Base-by-base conservation (phyloP, 2,797 vertebrate genomes). In the Microctenopoma stevenorrisi region DNA sequence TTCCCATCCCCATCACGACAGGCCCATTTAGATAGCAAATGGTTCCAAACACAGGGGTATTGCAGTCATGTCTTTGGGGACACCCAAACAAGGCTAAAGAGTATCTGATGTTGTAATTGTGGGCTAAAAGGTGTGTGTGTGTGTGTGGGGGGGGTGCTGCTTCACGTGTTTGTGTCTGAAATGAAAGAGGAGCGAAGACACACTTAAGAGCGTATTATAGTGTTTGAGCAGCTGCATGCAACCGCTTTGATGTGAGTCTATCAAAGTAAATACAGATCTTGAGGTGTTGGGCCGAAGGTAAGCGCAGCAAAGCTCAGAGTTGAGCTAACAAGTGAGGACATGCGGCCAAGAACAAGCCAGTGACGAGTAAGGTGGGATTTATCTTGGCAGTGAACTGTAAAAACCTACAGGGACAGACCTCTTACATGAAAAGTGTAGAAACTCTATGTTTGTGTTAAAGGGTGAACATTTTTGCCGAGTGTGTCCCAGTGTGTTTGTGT, bases 301-400 rank as follows among this genome's bases (percentile, higher is more conserved):
- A 65, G 65, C 60, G 60, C 63, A 54, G 49, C 67, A 78, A 81
- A 74, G 76, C 5, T n/a, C 82, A 52, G 67, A 81, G 51, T 51
- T 40, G 72, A 70, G 69, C 75, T 78, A 86, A 88, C 47, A 14
- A 86, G 74, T 18, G 13, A 69, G 67, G 44, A 37, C 68, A 22
- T 7, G 6, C 25, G 43, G 54, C 65, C 26, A 46, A 65, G 74
- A 86, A 76, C 42, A 22, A 60, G 74, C 59, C 64, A 75, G 76
- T 84, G 65, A 82, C 62, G 59, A 55, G 68, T 62, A 88, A 84
- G 83, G 77, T 44, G 47, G 74, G 79, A 86, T 89, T 82, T 89
- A 82, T 72, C 70, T 77, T 78, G 80, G 73, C 55, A 72, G 64
- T 57, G 66, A 85, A 80, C 67, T 53, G 70, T 74, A 72, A 82